Evolutionary conservation across 2,888 invertebrate genomes (phyloP).

Genomic region (Osmoderma eremita): DNA sequence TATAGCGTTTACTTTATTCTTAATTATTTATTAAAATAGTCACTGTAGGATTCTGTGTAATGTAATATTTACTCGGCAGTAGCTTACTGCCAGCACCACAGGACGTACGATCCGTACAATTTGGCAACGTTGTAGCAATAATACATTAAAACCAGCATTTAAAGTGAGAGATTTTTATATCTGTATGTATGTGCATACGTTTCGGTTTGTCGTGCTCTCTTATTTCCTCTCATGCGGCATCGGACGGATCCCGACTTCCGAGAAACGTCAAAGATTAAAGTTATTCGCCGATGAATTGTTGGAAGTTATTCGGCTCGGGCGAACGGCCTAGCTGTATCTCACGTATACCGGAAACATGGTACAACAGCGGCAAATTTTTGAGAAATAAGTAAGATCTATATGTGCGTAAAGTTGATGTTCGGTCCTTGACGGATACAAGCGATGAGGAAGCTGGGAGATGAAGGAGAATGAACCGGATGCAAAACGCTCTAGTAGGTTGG

Average conservation of each 20-base stretch:
- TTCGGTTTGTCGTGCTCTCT: conserved; percentile 2
- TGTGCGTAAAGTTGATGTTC: too few relatives aligned
- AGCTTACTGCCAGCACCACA: too few relatives aligned
- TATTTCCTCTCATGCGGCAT: conserved; percentile 7
- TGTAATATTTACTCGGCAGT: too few relatives aligned
- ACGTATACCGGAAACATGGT: conserved; percentile 13
- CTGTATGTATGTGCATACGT: too few relatives aligned
- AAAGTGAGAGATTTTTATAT: too few relatives aligned
- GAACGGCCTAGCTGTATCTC: background rate
- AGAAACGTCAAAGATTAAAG: conserved; percentile 26
- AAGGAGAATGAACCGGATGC: conserved; percentile 3
- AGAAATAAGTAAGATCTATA: background rate
- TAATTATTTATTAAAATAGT: too few relatives aligned
- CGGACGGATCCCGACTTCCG: conserved; percentile 26
- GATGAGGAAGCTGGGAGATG: background rate
- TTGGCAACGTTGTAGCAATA: too few relatives aligned
- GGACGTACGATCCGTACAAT: too few relatives aligned
- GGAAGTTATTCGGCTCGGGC: conserved; percentile 15
- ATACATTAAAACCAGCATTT: too few relatives aligned
- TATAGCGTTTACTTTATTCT: too few relatives aligned
- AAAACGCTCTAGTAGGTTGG: background rate
- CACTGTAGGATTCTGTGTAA: too few relatives aligned
- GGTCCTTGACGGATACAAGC: too few relatives aligned
- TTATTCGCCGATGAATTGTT: conserved; percentile 18
- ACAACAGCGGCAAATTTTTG: conserved; percentile 19